Evolutionary conservation across 2,888 invertebrate genomes (phyloP).

Genomic region (Xestia rhomboidea): DNA sequence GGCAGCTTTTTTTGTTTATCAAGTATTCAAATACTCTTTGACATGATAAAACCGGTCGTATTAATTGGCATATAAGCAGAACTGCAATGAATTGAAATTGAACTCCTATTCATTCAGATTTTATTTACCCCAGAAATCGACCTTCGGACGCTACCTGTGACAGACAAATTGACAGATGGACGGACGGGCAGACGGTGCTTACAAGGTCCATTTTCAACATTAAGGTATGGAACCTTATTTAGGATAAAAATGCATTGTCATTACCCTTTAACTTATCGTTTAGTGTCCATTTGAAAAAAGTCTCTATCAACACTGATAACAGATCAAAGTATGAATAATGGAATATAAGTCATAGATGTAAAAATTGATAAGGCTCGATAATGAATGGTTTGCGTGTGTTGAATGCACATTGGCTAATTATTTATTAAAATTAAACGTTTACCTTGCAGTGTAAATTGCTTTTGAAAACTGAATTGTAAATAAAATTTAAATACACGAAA

Average conservation of each 20-base stretch:
- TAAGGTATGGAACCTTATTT: neutral
- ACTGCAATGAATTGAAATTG: neutral
- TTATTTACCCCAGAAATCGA: too few relatives aligned
- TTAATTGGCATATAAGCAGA: neutral
- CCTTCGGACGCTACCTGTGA: neutral
- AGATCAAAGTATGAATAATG: conserved; percentile 43
- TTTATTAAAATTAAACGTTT: conserved; percentile 48
- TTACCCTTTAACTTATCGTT: neutral
- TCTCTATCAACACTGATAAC: conserved; percentile 21
- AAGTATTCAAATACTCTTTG: neutral
- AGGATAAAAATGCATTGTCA: neutral
- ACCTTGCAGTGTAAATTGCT: conserved; percentile 22
- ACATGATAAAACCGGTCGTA: neutral
- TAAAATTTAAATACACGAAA: neutral
- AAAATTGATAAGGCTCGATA: conserved; percentile 57
- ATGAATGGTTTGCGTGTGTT: conserved; percentile 73
- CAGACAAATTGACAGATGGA: neutral
- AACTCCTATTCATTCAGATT: neutral
- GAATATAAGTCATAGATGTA: conserved; percentile 51
- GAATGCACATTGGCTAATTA: conserved; percentile 61
- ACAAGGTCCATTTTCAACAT: neutral
- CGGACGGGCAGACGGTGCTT: neutral
- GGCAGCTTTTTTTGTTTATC: neutral
- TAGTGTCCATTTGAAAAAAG: conserved; percentile 10
- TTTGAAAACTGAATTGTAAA: conserved; percentile 18